These are phyloP conservation scores for Coronaproctus castanopsis DNA, from an alignment of 2,888 invertebrate genomes.

Conservation along the genomic window DNA sequence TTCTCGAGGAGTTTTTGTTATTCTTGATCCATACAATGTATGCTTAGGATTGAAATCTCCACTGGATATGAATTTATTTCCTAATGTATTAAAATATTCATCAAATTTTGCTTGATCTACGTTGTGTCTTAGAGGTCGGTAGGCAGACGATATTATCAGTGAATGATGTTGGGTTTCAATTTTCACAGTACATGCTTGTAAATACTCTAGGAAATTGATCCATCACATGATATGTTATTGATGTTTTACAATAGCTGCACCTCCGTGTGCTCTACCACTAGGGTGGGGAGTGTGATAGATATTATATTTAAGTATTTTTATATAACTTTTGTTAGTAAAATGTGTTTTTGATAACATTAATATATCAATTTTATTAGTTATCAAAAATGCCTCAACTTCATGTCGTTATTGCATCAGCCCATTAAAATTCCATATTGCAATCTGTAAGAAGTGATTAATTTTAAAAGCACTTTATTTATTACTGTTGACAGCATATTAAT, in stretches of 20 bases:
- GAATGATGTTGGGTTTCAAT: neutral
- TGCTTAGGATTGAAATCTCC: neutral
- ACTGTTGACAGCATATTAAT: neutral
- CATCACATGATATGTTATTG: neutral
- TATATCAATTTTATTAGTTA: neutral
- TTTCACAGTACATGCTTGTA: neutral
- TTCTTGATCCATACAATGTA: neutral
- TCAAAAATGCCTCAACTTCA: neutral
- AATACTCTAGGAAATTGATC: neutral
- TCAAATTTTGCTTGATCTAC: neutral
- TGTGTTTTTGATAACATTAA: neutral
- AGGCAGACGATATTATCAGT: neutral
- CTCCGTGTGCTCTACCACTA: neutral
- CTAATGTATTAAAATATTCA: neutral
- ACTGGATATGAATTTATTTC: neutral
- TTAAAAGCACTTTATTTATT: neutral
- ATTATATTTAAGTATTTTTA: neutral
- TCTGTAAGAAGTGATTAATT: neutral
- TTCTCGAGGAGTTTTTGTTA: neutral
- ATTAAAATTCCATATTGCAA: neutral
- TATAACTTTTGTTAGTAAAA: neutral
- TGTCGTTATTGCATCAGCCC: neutral
- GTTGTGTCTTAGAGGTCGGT: neutral
- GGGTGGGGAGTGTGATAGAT: neutral
- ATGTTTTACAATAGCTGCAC: neutral